Evolutionary conservation across 2,888 invertebrate genomes (phyloP).

Genomic region (Ophion obscuratus): DNA sequence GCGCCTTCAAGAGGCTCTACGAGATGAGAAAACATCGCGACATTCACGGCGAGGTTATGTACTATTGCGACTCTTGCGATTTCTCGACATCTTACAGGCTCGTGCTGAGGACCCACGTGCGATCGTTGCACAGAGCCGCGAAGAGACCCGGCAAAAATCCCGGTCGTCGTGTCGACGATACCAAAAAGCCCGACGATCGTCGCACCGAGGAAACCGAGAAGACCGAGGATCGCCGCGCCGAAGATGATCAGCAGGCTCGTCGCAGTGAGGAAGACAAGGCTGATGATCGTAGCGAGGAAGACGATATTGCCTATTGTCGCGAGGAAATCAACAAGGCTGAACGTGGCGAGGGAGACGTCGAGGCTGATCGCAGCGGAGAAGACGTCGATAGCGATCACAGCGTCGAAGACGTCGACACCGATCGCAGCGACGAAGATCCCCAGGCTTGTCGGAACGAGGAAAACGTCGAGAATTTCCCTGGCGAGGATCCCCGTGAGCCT

Average conservation of each 20-base stretch:
- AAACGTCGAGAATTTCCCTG: no score
- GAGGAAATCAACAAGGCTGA: background rate
- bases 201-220: background rate
- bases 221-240: background rate
- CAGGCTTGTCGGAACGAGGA: background rate
- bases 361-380: background rate
- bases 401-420: no score
- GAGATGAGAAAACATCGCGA: slow-evolving; percentile 52
- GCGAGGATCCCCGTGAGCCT: background rate
- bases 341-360: background rate
- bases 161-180: background rate
- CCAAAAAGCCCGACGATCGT: background rate
- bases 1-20: slow-evolving; percentile 39
- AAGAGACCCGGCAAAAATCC: background rate
- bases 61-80: slow-evolving; percentile 40
- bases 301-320: background rate
- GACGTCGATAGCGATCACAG: background rate
- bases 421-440: background rate
- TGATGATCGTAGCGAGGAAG: background rate
- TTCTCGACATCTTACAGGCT: slow-evolving; percentile 37
- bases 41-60: slow-evolving; percentile 28
- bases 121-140: slow-evolving; percentile 36
- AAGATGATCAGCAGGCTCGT: background rate
- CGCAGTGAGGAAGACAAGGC: background rate
- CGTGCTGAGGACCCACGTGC: slow-evolving; percentile 58